A percentile compares a stretch with the other conserved stretches of the same genome.
phyloP scores from a whole-genome alignment of 1,140 invertebrate genomes.

The Trichoplusia ni region DNA sequence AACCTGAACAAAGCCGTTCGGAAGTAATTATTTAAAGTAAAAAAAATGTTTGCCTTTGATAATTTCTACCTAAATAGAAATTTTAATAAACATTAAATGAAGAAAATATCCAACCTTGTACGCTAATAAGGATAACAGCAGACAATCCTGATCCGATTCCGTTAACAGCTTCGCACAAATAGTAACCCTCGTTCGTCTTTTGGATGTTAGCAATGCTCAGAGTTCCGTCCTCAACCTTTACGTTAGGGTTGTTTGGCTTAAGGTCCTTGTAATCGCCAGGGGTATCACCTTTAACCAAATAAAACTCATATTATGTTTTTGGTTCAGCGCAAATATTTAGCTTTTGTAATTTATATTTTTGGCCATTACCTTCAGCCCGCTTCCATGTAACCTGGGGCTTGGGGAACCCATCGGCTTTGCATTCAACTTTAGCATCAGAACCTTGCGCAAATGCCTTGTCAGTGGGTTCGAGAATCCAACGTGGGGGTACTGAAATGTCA shows the following conservation, averaged over 20 bases:
- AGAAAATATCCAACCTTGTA: no score
- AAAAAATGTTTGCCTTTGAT: no score
- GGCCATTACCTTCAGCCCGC: conserved; percentile 91
- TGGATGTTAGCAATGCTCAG: conserved; percentile 90
- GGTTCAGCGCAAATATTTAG: background rate
- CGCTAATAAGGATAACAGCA: conserved; percentile 95
- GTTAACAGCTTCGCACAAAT: conserved; percentile 97
- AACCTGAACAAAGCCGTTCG: no score
- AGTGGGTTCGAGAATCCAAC: conserved; percentile 97
- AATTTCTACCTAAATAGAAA: no score
- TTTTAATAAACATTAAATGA: no score
- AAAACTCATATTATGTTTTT: conserved; percentile 21
- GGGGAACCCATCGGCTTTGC: conserved; percentile 97
- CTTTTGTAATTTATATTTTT: background rate
- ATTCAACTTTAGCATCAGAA: conserved; percentile 95
- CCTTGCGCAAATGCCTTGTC: conserved; percentile 97
- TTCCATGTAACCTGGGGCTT: conserved; percentile 97
- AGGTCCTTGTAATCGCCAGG: conserved; percentile 96
- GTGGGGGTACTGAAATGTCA: conserved; percentile 91
- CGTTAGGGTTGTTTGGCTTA: conserved; percentile 93
- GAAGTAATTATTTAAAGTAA: no score
- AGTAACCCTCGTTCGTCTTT: conserved; percentile 96
- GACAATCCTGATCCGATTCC: conserved; percentile 96
- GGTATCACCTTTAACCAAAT: conserved; percentile 89
- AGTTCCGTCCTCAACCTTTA: conserved; percentile 95